phyloP scores from a whole-genome alignment of 2,113 vertebrate genomes.

The Delphinus delphis region DNA sequence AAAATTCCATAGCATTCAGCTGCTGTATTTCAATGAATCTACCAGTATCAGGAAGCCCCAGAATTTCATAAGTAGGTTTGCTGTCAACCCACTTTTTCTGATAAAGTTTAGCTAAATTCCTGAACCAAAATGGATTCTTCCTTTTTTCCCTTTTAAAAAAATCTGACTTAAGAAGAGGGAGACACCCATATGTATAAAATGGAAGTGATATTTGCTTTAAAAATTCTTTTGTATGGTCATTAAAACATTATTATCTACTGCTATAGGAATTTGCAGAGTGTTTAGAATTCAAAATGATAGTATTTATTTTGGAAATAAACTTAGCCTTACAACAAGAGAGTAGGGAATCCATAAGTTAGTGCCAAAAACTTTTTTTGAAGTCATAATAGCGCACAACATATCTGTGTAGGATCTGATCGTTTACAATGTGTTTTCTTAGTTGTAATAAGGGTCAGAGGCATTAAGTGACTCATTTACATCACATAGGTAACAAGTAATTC shows the following conservation, averaged over 20 bases:
- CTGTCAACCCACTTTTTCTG: background rate
- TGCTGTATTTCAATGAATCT: background rate
- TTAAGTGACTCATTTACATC: background rate
- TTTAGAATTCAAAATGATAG: constrained; percentile 26
- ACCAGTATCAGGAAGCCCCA: background rate
- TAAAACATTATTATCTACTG: background rate
- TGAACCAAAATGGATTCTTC: constrained; percentile 34
- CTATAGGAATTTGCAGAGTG: background rate
- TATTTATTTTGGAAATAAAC: constrained; percentile 29
- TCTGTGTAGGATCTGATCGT: background rate
- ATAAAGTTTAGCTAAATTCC: constrained; percentile 35
- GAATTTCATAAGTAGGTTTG: constrained; percentile 7
- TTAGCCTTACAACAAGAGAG: background rate
- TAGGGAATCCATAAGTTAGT: background rate
- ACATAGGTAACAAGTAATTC: background rate
- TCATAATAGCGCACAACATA: background rate
- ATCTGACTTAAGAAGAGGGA: background rate
- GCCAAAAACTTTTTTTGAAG: background rate
- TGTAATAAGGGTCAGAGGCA: background rate
- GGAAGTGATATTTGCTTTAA: background rate
- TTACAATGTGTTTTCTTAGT: background rate
- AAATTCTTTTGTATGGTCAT: background rate
- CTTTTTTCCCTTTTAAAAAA: background rate
- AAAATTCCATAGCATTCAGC: background rate
- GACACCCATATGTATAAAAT: background rate